phyloP scores from a whole-genome alignment of 2,113 vertebrate genomes.

The Myrmophylax atrothorax region DNA sequence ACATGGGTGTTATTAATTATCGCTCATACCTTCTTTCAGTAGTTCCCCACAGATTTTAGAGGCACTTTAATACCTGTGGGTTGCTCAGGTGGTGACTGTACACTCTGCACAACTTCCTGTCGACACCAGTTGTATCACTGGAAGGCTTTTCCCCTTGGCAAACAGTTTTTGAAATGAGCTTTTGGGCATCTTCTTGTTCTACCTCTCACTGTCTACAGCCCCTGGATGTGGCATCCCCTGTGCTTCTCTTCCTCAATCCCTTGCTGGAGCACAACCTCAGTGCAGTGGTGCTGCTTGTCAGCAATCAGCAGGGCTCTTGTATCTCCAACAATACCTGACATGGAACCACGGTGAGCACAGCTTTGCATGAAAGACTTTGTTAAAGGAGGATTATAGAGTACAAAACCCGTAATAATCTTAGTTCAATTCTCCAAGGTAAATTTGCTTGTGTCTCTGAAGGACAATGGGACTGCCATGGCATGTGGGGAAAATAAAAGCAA shows the following conservation, averaged over 20 bases:
- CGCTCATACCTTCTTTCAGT: neutral
- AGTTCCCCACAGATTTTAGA: neutral
- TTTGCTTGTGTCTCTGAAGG: slow-evolving; percentile 34
- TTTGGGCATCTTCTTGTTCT: neutral
- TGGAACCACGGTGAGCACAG: neutral
- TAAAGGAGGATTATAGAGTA: slow-evolving; percentile 29
- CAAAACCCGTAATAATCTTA: neutral
- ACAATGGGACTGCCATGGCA: slow-evolving; percentile 54
- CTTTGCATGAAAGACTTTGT: neutral
- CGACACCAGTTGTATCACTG: neutral
- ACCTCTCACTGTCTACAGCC: neutral
- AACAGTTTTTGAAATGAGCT: neutral
- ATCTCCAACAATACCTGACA: neutral
- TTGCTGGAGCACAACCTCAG: neutral
- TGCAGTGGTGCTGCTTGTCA: neutral
- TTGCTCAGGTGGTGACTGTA: neutral
- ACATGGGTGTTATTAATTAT: fast-evolving
- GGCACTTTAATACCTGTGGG: neutral
- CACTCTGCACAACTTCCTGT: neutral
- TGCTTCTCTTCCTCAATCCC: neutral
- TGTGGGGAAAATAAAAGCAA: slow-evolving; percentile 41
- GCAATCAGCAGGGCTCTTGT: neutral
- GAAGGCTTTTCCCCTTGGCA: neutral
- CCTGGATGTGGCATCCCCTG: neutral
- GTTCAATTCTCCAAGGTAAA: slow-evolving; percentile 28